A percentile compares a stretch with the other conserved stretches of the same genome.
Conservation (phyloP, 1,140 invertebrate species). For the Drosophila lini region DNA sequence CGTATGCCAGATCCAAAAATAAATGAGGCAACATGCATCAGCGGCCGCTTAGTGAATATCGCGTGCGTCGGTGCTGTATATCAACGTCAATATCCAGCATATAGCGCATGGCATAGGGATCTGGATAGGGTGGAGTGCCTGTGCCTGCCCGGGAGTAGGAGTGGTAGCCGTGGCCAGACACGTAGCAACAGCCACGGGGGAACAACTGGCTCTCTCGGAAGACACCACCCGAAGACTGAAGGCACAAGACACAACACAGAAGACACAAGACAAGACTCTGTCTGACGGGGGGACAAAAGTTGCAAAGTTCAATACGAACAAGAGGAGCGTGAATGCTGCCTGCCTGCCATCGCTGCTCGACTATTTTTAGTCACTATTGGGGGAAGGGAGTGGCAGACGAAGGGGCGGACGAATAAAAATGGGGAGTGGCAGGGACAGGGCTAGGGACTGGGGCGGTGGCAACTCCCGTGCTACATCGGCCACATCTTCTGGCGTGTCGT, state of each 20-base stretch:
- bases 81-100: constrained; percentile 81
- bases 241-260: constrained; percentile 35
- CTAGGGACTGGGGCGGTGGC: constrained; percentile 4
- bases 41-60: constrained; percentile 61
- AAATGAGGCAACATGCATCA: constrained; percentile 68
- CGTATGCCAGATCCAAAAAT: constrained; percentile 71
- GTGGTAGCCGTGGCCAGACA: constrained; percentile 69
- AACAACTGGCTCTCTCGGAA: constrained; percentile 42
- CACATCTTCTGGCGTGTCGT: constrained; percentile 53
- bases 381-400: constrained; percentile 15
- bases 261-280: constrained; percentile 50
- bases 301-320: constrained; percentile 77
- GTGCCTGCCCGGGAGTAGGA: constrained; percentile 64
- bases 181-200: constrained; percentile 61
- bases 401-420: not conserved
- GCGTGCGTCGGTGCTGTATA: constrained; percentile 78
- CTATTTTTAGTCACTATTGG: constrained; percentile 67
- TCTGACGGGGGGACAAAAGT: constrained; percentile 58
- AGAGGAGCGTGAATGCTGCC: constrained; percentile 56
- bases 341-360: constrained; percentile 38
- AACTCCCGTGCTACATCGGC: constrained; percentile 38
- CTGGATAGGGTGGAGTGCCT: constrained; percentile 74
- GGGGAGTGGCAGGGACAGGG: constrained; percentile 9
- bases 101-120: constrained; percentile 28
- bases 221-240: constrained; percentile 44